A percentile compares a stretch with the other conserved stretches of the same genome.
Conservation (phyloP, 2,113 vertebrate genomes). For the Podiceps cristatus region DNA sequence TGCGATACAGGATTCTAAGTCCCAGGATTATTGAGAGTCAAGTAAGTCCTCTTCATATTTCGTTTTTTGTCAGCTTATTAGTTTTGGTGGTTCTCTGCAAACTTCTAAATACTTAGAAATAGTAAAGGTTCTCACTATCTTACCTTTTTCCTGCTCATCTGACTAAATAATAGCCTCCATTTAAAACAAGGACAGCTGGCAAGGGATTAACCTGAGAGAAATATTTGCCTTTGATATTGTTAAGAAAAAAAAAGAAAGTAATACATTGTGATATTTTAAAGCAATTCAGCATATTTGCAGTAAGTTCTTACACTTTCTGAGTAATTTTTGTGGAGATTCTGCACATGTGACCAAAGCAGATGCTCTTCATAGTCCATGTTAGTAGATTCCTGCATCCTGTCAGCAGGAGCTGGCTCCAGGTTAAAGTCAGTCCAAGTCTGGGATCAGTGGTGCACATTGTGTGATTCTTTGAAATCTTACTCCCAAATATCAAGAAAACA, state of each 20-base stretch:
- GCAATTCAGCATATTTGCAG: neutral
- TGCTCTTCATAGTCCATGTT: neutral
- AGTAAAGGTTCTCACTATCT: neutral
- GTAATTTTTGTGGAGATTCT: neutral
- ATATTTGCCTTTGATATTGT: neutral
- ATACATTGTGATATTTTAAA: neutral
- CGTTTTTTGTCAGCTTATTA: neutral
- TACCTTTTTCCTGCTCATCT: neutral
- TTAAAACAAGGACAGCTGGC: neutral
- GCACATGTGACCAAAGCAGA: neutral
- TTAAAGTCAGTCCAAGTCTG: neutral
- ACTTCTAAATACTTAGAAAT: neutral
- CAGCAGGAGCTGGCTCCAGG: neutral
- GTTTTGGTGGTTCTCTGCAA: neutral
- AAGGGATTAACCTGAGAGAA: neutral
- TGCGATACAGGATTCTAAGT: neutral
- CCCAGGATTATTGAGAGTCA: neutral
- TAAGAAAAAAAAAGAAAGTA: neutral
- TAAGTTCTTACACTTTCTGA: neutral
- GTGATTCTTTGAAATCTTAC: neutral
- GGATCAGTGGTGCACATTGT: neutral
- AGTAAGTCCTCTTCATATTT: neutral
- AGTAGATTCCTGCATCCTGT: neutral
- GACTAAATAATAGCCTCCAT: neutral
- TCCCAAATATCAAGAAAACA: neutral